Conservation (phyloP, 2,888 invertebrate species). For the Thumatha senex region DNA sequence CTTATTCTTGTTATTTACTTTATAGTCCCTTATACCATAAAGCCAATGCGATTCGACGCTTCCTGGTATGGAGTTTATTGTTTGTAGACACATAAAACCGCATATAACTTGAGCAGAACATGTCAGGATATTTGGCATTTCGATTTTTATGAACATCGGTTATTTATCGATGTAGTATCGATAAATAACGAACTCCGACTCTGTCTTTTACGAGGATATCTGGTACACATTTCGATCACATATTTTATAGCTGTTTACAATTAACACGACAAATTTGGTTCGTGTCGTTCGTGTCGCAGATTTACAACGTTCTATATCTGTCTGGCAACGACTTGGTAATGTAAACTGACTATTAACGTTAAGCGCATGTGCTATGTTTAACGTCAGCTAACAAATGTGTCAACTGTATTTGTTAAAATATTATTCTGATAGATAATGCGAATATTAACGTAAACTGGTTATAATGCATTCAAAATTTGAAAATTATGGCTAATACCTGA, state of each 20-base stretch:
- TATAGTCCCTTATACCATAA: neutral
- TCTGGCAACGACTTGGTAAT: constrained; percentile 41
- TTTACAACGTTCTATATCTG: constrained; percentile 53
- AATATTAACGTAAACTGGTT: no score
- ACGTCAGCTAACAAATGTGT: constrained; percentile 18
- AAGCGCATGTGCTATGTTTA: constrained; percentile 2
- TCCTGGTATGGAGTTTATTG: constrained; percentile 1
- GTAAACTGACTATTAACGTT: constrained; percentile 19
- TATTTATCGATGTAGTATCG: constrained; percentile 25
- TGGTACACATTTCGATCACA: constrained; percentile 38
- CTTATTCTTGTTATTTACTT: neutral
- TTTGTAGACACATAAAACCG: constrained; percentile 26
- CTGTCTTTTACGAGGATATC: constrained; percentile 51
- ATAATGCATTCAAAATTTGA: no score
- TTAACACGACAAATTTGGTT: constrained; percentile 48
- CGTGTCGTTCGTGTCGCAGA: constrained; percentile 37
- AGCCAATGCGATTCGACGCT: neutral
- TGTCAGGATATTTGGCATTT: constrained; percentile 26
- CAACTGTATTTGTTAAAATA: constrained; percentile 14
- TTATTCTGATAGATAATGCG: constrained; percentile 1
- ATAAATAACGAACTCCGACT: constrained; percentile 39
- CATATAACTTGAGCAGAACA: constrained; percentile 21
- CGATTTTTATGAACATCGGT: constrained; percentile 31
- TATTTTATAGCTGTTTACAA: constrained; percentile 53
- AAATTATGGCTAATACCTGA: no score